Evolutionary conservation across 2,888 invertebrate genomes (phyloP).

Genomic region (Plemyria rubiginata): DNA sequence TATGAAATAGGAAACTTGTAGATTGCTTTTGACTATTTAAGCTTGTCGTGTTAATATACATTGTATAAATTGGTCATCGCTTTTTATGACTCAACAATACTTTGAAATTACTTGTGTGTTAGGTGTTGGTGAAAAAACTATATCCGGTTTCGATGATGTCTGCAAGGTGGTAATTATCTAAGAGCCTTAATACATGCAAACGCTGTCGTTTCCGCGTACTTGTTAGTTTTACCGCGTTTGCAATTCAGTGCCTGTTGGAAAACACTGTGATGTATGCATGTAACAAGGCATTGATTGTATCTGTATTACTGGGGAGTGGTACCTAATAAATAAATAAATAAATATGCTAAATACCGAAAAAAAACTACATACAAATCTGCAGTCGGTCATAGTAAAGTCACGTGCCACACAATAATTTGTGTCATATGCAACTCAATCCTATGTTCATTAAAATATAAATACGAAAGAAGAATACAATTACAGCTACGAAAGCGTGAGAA

Average conservation of each 20-base stretch:
- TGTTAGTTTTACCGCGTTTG: background rate
- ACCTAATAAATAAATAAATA: background rate
- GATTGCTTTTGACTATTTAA: conserved; percentile 52
- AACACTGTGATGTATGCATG: background rate
- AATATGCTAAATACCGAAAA: too few species aligned
- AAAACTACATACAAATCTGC: too few species aligned
- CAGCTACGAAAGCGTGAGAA: conserved; percentile 27
- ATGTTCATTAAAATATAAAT: conserved; percentile 3
- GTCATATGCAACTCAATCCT: too few species aligned
- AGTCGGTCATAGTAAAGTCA: too few species aligned
- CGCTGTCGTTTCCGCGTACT: background rate
- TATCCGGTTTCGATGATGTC: conserved; percentile 28
- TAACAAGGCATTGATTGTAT: background rate
- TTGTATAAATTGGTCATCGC: conserved; percentile 41
- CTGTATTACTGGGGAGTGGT: background rate
- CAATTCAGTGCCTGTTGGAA: too few species aligned
- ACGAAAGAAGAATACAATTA: conserved; percentile 9
- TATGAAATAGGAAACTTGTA: conserved; percentile 75
- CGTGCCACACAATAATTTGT: too few species aligned
- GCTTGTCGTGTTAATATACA: conserved; percentile 36
- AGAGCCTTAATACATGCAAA: background rate
- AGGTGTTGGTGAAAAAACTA: conserved; percentile 18
- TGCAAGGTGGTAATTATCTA: background rate
- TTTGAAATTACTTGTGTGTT: conserved; percentile 19
- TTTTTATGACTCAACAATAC: conserved; percentile 48